Evolutionary conservation across 2,113 vertebrate species (phyloP), one percentile per base, ranked within the genome.

Genomic region (Miniopterus natalensis): DNA sequence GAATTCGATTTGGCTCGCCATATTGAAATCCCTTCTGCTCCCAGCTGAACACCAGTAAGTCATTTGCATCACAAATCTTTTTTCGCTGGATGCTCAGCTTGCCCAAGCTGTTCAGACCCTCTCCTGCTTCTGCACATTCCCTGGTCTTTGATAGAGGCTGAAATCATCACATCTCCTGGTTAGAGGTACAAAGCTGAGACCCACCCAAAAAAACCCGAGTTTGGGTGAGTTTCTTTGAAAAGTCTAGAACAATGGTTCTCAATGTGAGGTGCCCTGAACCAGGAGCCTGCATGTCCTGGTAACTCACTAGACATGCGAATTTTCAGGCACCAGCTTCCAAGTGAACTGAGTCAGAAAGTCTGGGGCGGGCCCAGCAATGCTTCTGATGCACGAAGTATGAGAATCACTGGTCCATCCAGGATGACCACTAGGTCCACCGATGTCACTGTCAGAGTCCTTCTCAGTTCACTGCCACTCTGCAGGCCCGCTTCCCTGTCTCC

Each of bases 1-100:
- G 49, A 98, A 98, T 97, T 97, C 95, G 92, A 97, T 98, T 98
- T 98, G 97, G 81, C 94, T 98, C 94, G 71, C 90, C 95, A 88
- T 80, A 77, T 95, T 98, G 95, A 97, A 92, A 96, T 94, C 90
- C 96, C 81, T 94, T 94, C 90, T 47, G 63, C 90, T 98, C 96
- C 94, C 94, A 94, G 92, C 88, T 96, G 85, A 98, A 95, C 61
- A 66, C 89, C 95, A 97, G 97, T 96, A 98, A 97, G 96, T 97
- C 92, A 96, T 96, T 97, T 98, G 90, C 96, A 98, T 97, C 97
- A 95, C 97, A 98, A 97, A 98, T 97, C 97, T 97, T 83, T 94
- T 87, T 12, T 40, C 36, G 63, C 94, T 94, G 95, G 96, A 93
- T 94, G 66, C 85, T 79, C 73, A 84, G 97, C 88, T 92, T 55